phyloP scores from a whole-genome alignment of 2,797 vertebrate species.

The Artibeus lituratus region DNA sequence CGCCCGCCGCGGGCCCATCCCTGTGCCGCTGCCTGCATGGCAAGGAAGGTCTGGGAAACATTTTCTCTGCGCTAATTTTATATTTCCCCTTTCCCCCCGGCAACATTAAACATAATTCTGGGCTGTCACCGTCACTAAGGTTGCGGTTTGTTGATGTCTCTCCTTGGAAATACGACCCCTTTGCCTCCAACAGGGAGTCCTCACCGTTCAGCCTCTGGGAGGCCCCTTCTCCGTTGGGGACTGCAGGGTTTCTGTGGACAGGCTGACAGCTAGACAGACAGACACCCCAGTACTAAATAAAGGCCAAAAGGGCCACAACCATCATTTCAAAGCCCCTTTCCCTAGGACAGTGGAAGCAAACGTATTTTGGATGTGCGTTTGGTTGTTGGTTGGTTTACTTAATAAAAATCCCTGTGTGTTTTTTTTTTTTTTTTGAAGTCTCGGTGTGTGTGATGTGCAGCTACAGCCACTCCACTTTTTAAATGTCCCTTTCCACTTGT shows the following conservation, averaged over 20 bases:
- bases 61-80: conserved; percentile 72
- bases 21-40: conserved; percentile 37
- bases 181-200: conserved; percentile 69
- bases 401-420: conserved; percentile 14
- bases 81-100: conserved; percentile 75
- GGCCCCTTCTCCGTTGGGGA: conserved; percentile 48
- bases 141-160: conserved; percentile 78
- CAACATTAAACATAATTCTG: conserved; percentile 77
- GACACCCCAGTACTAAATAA: neutral
- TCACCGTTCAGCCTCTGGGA: conserved; percentile 42
- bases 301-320: neutral
- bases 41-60: conserved; percentile 73
- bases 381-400: conserved; percentile 56
- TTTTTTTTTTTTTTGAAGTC: neutral
- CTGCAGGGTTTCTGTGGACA: conserved; percentile 49
- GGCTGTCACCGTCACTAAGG: conserved; percentile 76
- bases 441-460: neutral
- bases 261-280: neutral
- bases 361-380: conserved; percentile 4
- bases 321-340: neutral
- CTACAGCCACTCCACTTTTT: neutral
- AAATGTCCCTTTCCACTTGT: neutral
- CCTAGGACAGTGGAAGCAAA: neutral
- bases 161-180: conserved; percentile 66
- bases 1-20: neutral